A percentile compares a stretch with the other conserved stretches of the same genome.
phyloP scores from a whole-genome alignment of 2,888 invertebrate genomes.

The Papilio gigon region DNA sequence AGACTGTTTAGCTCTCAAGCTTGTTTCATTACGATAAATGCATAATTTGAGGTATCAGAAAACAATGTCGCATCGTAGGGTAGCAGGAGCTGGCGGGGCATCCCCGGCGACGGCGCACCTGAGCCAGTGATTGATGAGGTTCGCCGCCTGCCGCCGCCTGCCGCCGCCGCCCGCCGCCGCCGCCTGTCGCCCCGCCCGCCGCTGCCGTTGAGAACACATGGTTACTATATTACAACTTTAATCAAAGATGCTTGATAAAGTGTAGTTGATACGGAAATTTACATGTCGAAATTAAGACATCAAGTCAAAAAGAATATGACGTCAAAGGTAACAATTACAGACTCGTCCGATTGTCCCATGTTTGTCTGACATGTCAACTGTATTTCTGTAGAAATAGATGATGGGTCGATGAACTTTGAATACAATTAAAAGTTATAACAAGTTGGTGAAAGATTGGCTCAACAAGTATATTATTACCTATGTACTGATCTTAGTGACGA shows the following conservation, averaged over 20 bases:
- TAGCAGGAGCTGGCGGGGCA: conserved; percentile 47
- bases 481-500: no score
- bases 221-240: conserved; percentile 16
- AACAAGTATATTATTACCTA: background rate
- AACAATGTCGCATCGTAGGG: conserved; percentile 41
- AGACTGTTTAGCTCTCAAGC: no score
- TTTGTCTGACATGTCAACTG: no score
- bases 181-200: conserved; percentile 71
- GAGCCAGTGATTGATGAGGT: conserved; percentile 78
- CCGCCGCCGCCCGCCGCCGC: conserved; percentile 66
- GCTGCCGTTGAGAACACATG: no score
- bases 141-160: conserved; percentile 55
- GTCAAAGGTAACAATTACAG: no score
- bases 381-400: no score
- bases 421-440: no score
- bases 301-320: no score
- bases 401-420: no score
- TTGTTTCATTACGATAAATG: background rate
- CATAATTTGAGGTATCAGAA: conserved; percentile 9
- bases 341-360: no score
- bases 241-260: conserved; percentile 22
- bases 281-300: no score
- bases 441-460: background rate
- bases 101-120: conserved; percentile 63
- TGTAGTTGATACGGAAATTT: background rate